Evolutionary conservation across 2,113 vertebrate species (phyloP), one percentile per base, ranked within the genome.

Genomic region (Gasterosteus nipponicus): DNA sequence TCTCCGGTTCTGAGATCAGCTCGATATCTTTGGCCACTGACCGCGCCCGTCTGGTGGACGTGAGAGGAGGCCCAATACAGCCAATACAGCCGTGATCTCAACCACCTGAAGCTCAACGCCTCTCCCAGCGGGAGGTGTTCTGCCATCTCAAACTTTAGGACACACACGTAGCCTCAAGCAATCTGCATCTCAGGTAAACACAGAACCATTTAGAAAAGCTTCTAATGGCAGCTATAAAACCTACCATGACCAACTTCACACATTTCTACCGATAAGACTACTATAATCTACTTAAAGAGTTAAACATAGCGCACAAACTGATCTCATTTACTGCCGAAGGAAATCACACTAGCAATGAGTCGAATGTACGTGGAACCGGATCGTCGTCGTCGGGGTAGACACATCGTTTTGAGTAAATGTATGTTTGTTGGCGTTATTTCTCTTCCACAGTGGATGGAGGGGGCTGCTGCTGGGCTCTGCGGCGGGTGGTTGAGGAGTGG

Each of bases 71-170:
- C 35, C 63, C 58, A 75, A 84, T 80, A 42, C 41, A 57, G 81
- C 63, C 58, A 75, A 84, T 80, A 42, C 41, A 57, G 81, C 71
- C 26, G 51, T 76, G 73, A 75, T 64, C 67, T 70, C n/a, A 41
- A 22, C 46, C 60, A 51, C 62, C 68, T 62, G 67, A 86, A 49
- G 75, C 70, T n/a, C 53, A 63, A 65, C 53, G 12, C 19, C 19
- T 49, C 18, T 62, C n/a, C 46, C 35, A 10, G 33, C 61, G 53
- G 29, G 29, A 58, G 33, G 42, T 57, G 51, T 73, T 22, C 39
- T 18, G 69, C 58, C 51, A 51, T 70, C 39, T 31, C 2, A 60
- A 75, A 46, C 39, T 65, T 63, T 41, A 3, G 16, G 58, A 73
- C 54, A 81, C 65, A 59, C 9, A 1, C 14, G 70, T 8, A 16